Evolutionary conservation across 2,888 invertebrate species (phyloP).

Genomic region (Cheilosia impressa): DNA sequence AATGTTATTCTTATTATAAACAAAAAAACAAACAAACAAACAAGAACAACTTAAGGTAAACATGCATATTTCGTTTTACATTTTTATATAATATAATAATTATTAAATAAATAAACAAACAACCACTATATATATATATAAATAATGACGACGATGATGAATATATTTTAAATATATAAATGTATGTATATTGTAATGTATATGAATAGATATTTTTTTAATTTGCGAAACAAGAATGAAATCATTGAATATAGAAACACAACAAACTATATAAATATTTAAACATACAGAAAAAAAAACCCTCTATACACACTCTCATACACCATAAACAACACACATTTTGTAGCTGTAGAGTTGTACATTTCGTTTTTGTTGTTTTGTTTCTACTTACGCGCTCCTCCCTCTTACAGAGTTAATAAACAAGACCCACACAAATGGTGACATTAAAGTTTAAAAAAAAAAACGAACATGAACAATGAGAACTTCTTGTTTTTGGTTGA

Average conservation of each 20-base stretch:
- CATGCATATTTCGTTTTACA: conserved; percentile 68
- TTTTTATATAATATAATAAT: conserved; percentile 69
- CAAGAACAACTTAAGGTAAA: conserved; percentile 15
- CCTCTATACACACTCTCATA: conserved; percentile 10
- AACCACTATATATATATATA: conserved; percentile 39
- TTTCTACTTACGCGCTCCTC: not conserved
- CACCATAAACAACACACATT: conserved; percentile 3
- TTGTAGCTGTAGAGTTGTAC: conserved; percentile 21
- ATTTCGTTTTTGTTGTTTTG: conserved; percentile 22
- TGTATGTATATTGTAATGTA: conserved; percentile 63
- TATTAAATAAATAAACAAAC: conserved; percentile 13
- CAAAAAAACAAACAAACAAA: not conserved
- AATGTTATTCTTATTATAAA: conserved; percentile 47
- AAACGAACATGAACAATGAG: conserved; percentile 14
- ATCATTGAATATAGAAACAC: conserved; percentile 40
- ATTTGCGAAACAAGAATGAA: conserved; percentile 48
- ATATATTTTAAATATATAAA: conserved; percentile 68
- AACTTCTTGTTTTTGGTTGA: conserved; percentile 21
- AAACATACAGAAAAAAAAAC: not conserved
- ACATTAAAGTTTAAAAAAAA: conserved; percentile 18
- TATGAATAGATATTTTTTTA: conserved; percentile 72
- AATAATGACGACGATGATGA: conserved; percentile 27
- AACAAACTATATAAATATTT: conserved; percentile 34
- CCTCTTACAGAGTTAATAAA: conserved; percentile 15
- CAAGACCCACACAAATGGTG: not conserved